Percentiles rank a stretch among this genome's conserved stretches.
These are phyloP conservation scores for Phragmatobia fuliginosa DNA, from an alignment of 2,888 invertebrate genomes.

Conservation along the genomic window DNA sequence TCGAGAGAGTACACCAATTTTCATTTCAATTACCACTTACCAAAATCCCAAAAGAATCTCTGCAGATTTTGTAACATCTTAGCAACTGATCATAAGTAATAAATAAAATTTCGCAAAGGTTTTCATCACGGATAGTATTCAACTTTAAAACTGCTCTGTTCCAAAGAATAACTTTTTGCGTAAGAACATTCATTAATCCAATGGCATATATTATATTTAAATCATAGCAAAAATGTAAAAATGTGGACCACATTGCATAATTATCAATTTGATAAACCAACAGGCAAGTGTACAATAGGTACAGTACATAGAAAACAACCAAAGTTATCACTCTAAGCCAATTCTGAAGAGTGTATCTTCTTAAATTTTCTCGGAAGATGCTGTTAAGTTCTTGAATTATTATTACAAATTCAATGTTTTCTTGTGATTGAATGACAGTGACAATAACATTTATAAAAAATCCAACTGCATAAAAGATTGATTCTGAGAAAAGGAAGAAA, in stretches of 20 bases:
- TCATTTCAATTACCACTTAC: no score
- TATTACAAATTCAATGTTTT: constrained; percentile 17
- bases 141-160: neutral
- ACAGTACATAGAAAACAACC: neutral
- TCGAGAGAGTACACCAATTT: no score
- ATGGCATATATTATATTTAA: constrained; percentile 17
- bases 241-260: neutral
- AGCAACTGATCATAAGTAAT: no score
- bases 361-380: neutral
- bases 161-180: constrained; percentile 23
- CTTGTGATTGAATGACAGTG: neutral
- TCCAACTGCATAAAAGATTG: neutral
- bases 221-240: constrained; percentile 10
- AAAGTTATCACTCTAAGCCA: neutral
- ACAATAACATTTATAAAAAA: constrained; percentile 4
- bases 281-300: neutral
- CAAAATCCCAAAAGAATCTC: no score
- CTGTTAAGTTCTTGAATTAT: constrained; percentile 16
- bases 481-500: neutral
- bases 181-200: constrained; percentile 17
- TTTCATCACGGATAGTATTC: no score
- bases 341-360: neutral
- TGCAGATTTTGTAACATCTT: no score
- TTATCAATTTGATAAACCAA: neutral
- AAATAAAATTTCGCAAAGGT: no score